phyloP scores from a whole-genome alignment of 1,140 invertebrate species.

The Bradysia coprophila region DNA sequence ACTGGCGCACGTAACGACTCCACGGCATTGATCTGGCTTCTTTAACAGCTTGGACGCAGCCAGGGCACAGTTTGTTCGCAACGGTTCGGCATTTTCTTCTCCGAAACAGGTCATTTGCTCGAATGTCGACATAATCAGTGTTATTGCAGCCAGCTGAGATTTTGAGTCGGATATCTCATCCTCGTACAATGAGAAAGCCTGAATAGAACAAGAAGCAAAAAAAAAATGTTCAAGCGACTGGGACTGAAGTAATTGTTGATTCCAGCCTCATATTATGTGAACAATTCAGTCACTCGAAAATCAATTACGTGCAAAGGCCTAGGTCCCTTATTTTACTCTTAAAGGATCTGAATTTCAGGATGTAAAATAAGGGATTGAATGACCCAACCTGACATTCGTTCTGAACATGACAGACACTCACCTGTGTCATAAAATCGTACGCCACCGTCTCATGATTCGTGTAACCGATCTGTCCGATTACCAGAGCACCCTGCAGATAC shows the following conservation, averaged over 20 bases:
- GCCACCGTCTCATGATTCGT: slow-evolving; percentile 91
- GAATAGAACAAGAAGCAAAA: too few species aligned
- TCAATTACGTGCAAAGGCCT: too few species aligned
- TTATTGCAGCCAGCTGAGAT: slow-evolving; percentile 89
- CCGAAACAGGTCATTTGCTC: slow-evolving; percentile 87
- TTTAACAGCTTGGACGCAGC: slow-evolving; percentile 91
- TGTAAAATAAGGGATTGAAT: too few species aligned
- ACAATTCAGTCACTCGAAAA: slow-evolving; percentile 21
- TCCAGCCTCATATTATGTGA: slow-evolving; percentile 14
- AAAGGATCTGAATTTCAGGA: too few species aligned
- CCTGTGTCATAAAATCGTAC: slow-evolving; percentile 98
- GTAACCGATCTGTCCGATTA: slow-evolving; percentile 81
- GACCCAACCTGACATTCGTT: too few species aligned
- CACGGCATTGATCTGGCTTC: slow-evolving; percentile 93
- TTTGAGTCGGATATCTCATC: slow-evolving; percentile 98
- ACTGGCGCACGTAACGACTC: slow-evolving; percentile 79
- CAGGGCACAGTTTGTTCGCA: slow-evolving; percentile 84
- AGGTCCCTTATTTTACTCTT: too few species aligned
- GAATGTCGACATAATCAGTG: slow-evolving; percentile 86
- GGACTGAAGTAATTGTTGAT: too few species aligned
- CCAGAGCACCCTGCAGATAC: slow-evolving; percentile 87
- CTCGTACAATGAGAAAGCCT: slow-evolving; percentile 93
- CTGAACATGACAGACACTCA: too few species aligned
- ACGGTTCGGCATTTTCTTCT: slow-evolving; percentile 93
- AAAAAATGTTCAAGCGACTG: too few species aligned